These are phyloP conservation scores for Pseudomyrmex pallidus DNA, from an alignment of 1,140 invertebrate genomes.

Conservation along the genomic window DNA sequence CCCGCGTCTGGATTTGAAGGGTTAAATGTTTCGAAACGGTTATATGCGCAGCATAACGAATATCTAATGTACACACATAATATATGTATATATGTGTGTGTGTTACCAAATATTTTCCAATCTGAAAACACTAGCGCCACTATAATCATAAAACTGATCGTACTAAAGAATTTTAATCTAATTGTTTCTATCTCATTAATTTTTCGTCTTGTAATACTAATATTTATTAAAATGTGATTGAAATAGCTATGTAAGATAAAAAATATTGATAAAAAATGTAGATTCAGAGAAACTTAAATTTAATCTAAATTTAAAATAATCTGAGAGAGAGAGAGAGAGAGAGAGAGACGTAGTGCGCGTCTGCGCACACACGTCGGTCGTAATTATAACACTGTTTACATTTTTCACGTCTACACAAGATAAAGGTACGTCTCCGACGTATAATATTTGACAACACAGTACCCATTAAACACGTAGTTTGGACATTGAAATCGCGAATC, in stretches of 20 bases:
- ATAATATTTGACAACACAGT: constrained; percentile 9
- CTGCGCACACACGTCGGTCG: no score
- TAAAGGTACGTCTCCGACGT: constrained; percentile 21
- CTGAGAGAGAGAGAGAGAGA: no score
- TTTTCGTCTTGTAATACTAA: background rate
- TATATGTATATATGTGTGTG: no score
- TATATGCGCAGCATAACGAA: no score
- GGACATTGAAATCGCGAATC: background rate
- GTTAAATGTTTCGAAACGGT: no score
- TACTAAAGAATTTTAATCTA: background rate
- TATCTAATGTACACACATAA: no score
- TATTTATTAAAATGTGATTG: background rate
- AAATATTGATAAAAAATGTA: background rate
- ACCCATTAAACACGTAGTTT: background rate
- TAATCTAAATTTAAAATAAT: background rate
- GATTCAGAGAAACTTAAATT: background rate
- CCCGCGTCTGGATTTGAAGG: no score
- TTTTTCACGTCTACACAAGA: background rate
- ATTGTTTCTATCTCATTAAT: background rate
- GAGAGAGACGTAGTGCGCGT: no score
- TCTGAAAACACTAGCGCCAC: no score
- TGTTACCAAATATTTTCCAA: background rate
- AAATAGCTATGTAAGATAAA: background rate
- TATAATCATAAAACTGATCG: background rate
- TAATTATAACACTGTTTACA: background rate